These are phyloP conservation scores for Microchrysa polita DNA, from an alignment of 2,888 invertebrate genomes.

Conservation along the genomic window DNA sequence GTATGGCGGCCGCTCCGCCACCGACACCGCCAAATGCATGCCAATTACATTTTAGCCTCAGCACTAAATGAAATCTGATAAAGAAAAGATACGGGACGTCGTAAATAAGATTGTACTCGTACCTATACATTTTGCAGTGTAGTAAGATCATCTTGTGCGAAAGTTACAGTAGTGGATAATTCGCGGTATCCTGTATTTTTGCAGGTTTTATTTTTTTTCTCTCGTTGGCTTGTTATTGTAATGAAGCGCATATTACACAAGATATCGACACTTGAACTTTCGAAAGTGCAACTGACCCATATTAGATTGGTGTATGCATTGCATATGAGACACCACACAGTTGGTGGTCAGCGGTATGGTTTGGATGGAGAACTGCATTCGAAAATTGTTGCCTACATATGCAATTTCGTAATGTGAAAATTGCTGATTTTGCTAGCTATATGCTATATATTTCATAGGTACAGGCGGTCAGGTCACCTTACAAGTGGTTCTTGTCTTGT, in stretches of 20 bases:
- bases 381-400: slow-evolving; percentile 3
- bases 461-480: neutral
- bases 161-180: slow-evolving; percentile 20
- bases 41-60: slow-evolving; percentile 22
- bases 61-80: slow-evolving; percentile 31
- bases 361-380: neutral
- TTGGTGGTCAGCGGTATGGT: slow-evolving; percentile 4
- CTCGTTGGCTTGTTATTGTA: slow-evolving; percentile 4
- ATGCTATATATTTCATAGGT: neutral
- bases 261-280: slow-evolving; percentile 42
- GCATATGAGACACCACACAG: slow-evolving; percentile 5
- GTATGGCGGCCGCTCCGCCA: no score
- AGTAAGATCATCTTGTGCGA: neutral
- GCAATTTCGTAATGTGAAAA: slow-evolving; percentile 29
- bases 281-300: slow-evolving; percentile 42
- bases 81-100: slow-evolving; percentile 3
- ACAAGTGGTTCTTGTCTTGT: neutral
- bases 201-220: slow-evolving; percentile 15
- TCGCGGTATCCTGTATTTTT: slow-evolving; percentile 14
- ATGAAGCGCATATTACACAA: slow-evolving; percentile 11
- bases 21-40: neutral
- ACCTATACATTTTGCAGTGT: neutral
- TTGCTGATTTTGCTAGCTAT: slow-evolving; percentile 1
- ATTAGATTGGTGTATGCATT: slow-evolving; percentile 1
- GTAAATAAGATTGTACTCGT: neutral